Evolutionary conservation across 2,113 vertebrate species (phyloP).

Genomic region (Sapayoa aenigma): DNA sequence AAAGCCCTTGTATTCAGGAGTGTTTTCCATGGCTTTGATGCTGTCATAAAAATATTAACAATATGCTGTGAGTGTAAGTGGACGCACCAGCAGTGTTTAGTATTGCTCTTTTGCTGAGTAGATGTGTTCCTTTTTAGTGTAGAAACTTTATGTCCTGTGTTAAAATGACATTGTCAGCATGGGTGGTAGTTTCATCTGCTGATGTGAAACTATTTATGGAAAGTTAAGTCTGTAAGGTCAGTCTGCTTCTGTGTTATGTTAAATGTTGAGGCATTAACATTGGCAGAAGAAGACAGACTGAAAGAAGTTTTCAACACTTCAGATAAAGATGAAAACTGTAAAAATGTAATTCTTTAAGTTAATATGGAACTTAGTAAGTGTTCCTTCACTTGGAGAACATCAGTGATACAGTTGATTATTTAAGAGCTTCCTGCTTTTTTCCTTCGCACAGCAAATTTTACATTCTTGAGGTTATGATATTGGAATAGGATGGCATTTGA

Average conservation of each 20-base stretch:
- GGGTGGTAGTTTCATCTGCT: neutral
- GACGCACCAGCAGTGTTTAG: neutral
- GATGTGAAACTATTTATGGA: neutral
- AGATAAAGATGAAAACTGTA: neutral
- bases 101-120: neutral
- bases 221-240: neutral
- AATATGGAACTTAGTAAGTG: neutral
- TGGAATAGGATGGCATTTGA: neutral
- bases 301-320: neutral
- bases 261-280: neutral
- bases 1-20: neutral
- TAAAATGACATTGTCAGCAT: neutral
- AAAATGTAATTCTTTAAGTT: neutral
- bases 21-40: neutral
- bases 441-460: neutral
- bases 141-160: neutral
- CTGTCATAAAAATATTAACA: neutral
- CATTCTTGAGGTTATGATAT: neutral
- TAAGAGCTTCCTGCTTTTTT: neutral
- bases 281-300: neutral
- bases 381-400: neutral
- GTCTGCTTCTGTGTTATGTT: neutral
- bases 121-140: neutral
- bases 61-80: neutral
- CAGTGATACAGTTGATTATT: neutral